Conservation (phyloP, 2,113 vertebrate species). For the Peromyscus polionotus region DNA sequence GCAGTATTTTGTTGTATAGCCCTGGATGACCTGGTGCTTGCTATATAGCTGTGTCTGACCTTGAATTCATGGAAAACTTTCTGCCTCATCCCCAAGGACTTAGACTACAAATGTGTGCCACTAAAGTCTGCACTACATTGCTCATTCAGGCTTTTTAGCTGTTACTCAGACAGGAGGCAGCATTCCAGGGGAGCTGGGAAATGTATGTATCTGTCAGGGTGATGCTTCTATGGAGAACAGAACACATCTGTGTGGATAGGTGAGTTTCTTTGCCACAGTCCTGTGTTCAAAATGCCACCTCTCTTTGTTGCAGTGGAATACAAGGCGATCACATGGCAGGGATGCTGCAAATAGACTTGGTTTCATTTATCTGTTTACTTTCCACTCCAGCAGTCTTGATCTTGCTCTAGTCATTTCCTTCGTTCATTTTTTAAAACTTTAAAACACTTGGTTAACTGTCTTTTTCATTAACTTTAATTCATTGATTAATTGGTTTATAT, state of each 20-base stretch:
- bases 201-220: fast-evolving
- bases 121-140: not conserved
- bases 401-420: not conserved
- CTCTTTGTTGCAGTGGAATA: not conserved
- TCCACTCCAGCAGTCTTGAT: not conserved
- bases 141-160: not conserved
- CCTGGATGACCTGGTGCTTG: not conserved
- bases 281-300: not conserved
- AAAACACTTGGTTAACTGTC: not conserved
- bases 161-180: not conserved
- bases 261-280: not conserved
- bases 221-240: not conserved
- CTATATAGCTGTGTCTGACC: not conserved
- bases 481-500: not conserved
- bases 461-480: not conserved
- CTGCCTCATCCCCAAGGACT: not conserved
- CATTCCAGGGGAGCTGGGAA: not conserved
- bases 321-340: fast-evolving
- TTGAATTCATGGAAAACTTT: not conserved
- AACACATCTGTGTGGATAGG: not conserved
- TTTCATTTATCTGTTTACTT: not conserved
- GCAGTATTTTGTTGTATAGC: not conserved
- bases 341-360: not conserved
- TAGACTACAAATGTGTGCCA: not conserved
- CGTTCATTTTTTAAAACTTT: not conserved